Percentiles rank a stretch among this genome's conserved stretches.
Evolutionary conservation across 2,888 invertebrate genomes (phyloP).

Genomic region (Neoitamus cyanurus): DNA sequence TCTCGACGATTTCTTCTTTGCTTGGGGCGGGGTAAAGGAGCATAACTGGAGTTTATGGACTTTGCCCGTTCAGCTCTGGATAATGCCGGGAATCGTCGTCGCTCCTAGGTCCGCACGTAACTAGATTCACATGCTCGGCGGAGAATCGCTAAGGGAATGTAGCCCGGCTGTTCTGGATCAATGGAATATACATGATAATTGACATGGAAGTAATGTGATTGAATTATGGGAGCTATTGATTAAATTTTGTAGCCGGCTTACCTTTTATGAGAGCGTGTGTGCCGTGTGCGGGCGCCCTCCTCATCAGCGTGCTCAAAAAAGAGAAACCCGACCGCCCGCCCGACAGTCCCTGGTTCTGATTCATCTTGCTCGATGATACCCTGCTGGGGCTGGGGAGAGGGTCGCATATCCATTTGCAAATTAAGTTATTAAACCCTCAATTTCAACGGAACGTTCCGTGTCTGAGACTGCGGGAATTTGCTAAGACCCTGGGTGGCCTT

Average conservation of each 20-base stretch:
- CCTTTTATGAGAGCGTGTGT: not conserved
- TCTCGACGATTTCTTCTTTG: not conserved
- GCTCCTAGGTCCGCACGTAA: not conserved
- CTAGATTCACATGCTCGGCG: not conserved
- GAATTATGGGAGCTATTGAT: constrained; percentile 47
- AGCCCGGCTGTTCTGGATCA: constrained; percentile 30
- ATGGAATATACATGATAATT: constrained; percentile 47
- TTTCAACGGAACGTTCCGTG: not conserved
- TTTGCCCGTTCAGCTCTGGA: constrained; percentile 19
- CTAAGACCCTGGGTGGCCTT: not conserved
- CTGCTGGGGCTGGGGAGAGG: not conserved
- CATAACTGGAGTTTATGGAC: constrained; percentile 40
- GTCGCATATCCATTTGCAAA: not conserved
- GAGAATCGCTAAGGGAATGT: not conserved
- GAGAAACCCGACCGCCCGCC: not conserved
- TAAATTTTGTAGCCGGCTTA: constrained; percentile 38
- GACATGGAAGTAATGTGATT: constrained; percentile 49
- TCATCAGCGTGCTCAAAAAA: not conserved
- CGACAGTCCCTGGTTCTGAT: not conserved
- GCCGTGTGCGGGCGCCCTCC: not conserved
- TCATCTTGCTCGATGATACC: not conserved
- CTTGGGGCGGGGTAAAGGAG: not conserved
- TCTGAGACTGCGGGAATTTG: not conserved
- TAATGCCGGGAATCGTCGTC: constrained; percentile 26
- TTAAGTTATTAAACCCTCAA: not conserved